Base-by-base conservation (phyloP, 2,888 invertebrate genomes). In the Sarcophaga subvicina region DNA sequence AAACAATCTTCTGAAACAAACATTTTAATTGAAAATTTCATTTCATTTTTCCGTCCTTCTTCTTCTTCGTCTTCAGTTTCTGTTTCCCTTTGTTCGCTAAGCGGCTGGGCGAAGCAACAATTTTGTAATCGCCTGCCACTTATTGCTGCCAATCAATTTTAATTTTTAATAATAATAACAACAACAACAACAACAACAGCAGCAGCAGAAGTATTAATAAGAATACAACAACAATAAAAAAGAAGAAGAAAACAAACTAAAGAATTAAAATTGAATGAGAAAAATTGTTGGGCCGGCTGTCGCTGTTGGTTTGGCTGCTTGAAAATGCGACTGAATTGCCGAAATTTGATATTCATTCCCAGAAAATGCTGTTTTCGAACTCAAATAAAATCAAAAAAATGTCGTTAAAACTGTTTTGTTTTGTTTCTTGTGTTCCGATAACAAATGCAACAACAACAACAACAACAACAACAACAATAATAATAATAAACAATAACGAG, bases 301-400 rank as follows among this genome's bases (percentile, higher is more conserved):
- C 8, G 37, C 37, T 10, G 0, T 37, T 37, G 10, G 37, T 37
- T 37, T 10, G 37, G 0, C 2, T 37, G 37, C 10, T 37, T 37
- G 37, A 37, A 10, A 37, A 37, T 37, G 10, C 37, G 37, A 37
- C 8, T 37, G 17, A 80, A 54, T 79, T 81, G 81, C 62, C 87
- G 84, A 87, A 87, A 87, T 87, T 87, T 82, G 87, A 87, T 87
- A 87, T 79, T 0, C 12, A 54, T 84, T 87, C 87, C 66, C 71
- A 84, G 87, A 87, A 87, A 87, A 37, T 10, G 37, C 10, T 79
- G 77, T 77, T 83, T 73, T 80, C 71, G 77, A 70, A 63, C 79
- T 71, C 78, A 37, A 87, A 84, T 78, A 76, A 87, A 37, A 37
- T 8, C 10, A 37, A 37, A 37, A 37, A 82, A 79, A 82, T 79